Evolutionary conservation across 2,888 invertebrate species (phyloP).

Genomic region (Philaethria dido): DNA sequence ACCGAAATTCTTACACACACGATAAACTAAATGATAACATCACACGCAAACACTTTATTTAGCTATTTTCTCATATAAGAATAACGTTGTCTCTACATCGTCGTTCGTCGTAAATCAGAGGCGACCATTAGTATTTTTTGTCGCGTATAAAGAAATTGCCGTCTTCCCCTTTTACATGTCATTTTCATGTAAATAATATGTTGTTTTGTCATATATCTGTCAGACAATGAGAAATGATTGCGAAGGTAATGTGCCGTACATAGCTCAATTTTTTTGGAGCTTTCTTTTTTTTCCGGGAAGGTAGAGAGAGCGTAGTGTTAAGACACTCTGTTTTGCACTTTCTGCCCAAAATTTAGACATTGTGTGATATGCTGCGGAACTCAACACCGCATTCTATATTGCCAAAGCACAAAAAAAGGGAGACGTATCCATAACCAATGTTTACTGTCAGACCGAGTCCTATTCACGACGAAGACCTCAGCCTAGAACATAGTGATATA

Average conservation of each 20-base stretch:
- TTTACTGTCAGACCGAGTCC: no score
- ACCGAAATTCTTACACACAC: background rate
- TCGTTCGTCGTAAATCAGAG: slow-evolving; percentile 19
- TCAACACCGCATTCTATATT: background rate
- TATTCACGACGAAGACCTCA: no score
- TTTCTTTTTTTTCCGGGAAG: background rate
- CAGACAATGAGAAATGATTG: background rate
- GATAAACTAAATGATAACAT: slow-evolving; percentile 16
- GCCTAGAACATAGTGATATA: no score
- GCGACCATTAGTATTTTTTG: slow-evolving; percentile 23
- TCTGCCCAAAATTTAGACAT: no score
- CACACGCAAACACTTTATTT: background rate
- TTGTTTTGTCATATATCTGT: slow-evolving; percentile 12
- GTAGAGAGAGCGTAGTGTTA: no score
- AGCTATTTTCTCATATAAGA: slow-evolving; percentile 9
- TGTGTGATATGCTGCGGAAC: background rate
- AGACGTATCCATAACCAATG: no score
- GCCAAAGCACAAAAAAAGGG: no score
- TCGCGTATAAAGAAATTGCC: slow-evolving; percentile 18
- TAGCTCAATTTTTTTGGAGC: no score
- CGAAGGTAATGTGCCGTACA: background rate
- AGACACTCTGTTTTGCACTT: no score
- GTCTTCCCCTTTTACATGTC: slow-evolving; percentile 23
- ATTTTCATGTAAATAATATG: slow-evolving; percentile 15
- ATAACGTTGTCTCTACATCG: slow-evolving; percentile 13